phyloP scores from a whole-genome alignment of 2,797 vertebrate species.

The Epinephelus coioides region DNA sequence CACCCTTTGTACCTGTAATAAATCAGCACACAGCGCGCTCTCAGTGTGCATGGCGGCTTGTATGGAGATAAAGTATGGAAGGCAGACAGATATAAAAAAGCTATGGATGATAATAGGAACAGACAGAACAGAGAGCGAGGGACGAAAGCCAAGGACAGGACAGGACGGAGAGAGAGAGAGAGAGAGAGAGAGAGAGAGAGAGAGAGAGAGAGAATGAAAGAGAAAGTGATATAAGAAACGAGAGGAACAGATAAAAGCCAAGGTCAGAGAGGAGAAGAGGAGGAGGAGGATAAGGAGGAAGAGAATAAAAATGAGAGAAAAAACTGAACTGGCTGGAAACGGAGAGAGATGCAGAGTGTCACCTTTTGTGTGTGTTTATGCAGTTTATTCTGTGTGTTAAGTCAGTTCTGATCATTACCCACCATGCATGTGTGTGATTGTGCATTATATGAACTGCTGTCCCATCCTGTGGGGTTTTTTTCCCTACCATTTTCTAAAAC shows the following conservation, averaged over 20 bases:
- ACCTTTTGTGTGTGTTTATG: slow-evolving; percentile 21
- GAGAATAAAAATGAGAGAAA: slow-evolving; percentile 18
- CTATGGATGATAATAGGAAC: slow-evolving; percentile 53
- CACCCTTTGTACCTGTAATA: slow-evolving; percentile 28
- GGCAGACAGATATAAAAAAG: slow-evolving; percentile 29
- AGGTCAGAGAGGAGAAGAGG: slow-evolving; percentile 44
- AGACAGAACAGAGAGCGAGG: slow-evolving; percentile 61
- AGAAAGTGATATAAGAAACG: slow-evolving; percentile 25
- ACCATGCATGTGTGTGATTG: not conserved
- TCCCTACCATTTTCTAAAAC: not conserved
- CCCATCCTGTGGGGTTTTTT: not conserved
- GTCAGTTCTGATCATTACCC: not conserved
- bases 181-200: slow-evolving; percentile 3
- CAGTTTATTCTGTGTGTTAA: slow-evolving; percentile 7
- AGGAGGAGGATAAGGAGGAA: not conserved
- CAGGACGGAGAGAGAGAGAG: slow-evolving; percentile 9
- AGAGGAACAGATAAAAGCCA: slow-evolving; percentile 52
- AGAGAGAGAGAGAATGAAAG: slow-evolving; percentile 21
- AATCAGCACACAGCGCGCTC: slow-evolving; percentile 23
- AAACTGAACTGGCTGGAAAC: not conserved
- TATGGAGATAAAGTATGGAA: slow-evolving; percentile 44
- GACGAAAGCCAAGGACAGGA: slow-evolving; percentile 58
- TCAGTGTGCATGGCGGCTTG: slow-evolving; percentile 4
- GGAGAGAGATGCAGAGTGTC: not conserved
- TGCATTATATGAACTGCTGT: not conserved